These are phyloP conservation scores for Taxidea taxus DNA, from an alignment of 2,113 vertebrate species.

Conservation along the genomic window DNA sequence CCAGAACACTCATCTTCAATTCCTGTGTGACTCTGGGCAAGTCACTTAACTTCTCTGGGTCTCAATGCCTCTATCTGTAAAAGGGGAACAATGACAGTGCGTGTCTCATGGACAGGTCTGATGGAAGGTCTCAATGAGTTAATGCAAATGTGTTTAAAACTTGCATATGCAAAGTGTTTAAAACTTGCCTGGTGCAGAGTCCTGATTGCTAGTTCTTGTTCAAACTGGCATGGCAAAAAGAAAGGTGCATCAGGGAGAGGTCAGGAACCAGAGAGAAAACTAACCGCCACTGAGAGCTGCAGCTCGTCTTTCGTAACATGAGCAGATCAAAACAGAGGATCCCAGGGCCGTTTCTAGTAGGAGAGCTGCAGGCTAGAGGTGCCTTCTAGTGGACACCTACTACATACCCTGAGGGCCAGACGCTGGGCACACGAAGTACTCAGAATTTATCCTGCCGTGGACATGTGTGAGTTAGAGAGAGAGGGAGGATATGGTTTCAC, in stretches of 20 bases:
- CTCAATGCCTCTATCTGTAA: not conserved
- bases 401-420: not conserved
- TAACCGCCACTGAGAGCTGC: not conserved
- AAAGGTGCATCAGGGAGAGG: not conserved
- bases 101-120: not conserved
- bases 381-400: not conserved
- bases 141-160: no score
- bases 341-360: fast-evolving
- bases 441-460: not conserved
- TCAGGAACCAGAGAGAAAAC: not conserved
- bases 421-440: no score
- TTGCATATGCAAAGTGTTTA: not conserved
- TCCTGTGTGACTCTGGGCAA: not conserved
- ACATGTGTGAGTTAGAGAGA: not conserved
- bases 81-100: not conserved
- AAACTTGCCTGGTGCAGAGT: not conserved
- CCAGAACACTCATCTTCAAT: not conserved
- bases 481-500: not conserved
- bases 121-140: not conserved
- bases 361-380: not conserved
- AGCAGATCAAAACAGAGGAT: not conserved
- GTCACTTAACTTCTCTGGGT: not conserved
- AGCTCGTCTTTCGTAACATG: not conserved
- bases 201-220: not conserved
- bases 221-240: not conserved